A percentile compares a stretch with the other conserved stretches of the same genome.
Conservation (phyloP, 2,888 invertebrate genomes). For the Allacma fusca region DNA sequence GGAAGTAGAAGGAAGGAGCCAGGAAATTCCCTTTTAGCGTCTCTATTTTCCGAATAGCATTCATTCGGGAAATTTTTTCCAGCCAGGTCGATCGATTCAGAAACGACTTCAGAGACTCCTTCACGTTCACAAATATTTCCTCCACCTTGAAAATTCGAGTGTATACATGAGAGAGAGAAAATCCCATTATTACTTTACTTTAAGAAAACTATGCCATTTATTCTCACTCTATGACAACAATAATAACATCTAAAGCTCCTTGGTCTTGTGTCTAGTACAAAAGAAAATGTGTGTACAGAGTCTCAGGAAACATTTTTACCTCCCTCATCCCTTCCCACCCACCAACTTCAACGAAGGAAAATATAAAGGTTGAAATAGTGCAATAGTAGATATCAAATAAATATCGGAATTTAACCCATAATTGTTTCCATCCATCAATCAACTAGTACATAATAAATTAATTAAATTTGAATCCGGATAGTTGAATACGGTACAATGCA, state of each 20-base stretch:
- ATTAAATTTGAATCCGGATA: too few relatives aligned
- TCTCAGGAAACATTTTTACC: too few relatives aligned
- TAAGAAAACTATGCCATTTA: slow-evolving; percentile 4
- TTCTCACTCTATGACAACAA: slow-evolving; percentile 14
- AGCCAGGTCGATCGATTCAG: slow-evolving; percentile 63
- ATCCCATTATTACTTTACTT: slow-evolving; percentile 5
- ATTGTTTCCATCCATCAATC: too few relatives aligned
- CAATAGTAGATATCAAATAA: too few relatives aligned
- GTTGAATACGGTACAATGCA: too few relatives aligned
- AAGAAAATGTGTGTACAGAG: too few relatives aligned
- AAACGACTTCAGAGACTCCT: slow-evolving; percentile 63
- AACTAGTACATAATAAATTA: too few relatives aligned
- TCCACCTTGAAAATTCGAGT: slow-evolving; percentile 52
- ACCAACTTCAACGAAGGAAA: too few relatives aligned
- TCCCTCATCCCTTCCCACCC: too few relatives aligned
- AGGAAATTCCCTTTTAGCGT: slow-evolving; percentile 63
- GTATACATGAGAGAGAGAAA: background rate
- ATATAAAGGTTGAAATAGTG: too few relatives aligned
- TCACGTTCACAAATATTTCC: slow-evolving; percentile 65
- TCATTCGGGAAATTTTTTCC: slow-evolving; percentile 65
- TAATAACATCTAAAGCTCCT: background rate
- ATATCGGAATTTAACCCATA: too few relatives aligned
- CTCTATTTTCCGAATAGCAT: slow-evolving; percentile 65
- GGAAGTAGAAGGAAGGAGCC: slow-evolving; percentile 58
- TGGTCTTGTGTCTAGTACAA: background rate